Evolutionary conservation across 2,797 vertebrate species (phyloP).

Genomic region (Characodon lateralis): DNA sequence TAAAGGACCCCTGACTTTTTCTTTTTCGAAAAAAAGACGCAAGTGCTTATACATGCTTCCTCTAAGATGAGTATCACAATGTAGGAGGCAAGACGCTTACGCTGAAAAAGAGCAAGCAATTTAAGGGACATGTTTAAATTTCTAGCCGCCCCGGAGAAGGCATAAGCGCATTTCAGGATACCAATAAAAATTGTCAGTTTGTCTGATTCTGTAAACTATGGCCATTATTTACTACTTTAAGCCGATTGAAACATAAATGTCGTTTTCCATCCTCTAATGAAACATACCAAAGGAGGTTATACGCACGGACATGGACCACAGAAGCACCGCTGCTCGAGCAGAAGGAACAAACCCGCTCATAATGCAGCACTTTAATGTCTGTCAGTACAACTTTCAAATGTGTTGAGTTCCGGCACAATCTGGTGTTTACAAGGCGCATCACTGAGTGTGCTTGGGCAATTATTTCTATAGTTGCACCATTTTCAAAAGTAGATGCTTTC

Average conservation of each 20-base stretch:
- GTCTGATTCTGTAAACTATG: not conserved
- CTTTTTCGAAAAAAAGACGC: constrained; percentile 3
- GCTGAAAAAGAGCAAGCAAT: constrained; percentile 5
- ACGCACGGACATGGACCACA: constrained; percentile 27
- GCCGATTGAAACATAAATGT: not conserved
- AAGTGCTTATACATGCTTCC: constrained; percentile 28
- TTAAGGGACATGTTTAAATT: not conserved
- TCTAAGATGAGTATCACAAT: constrained; percentile 22
- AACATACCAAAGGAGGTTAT: constrained; percentile 28
- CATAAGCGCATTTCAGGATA: constrained; percentile 2
- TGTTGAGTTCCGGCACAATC: constrained; percentile 38
- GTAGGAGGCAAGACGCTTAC: constrained; percentile 12
- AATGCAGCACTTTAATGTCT: constrained; percentile 23
- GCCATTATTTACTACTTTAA: not conserved
- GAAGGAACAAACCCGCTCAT: constrained; percentile 21
- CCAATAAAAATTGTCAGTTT: not conserved
- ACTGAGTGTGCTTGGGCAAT: constrained; percentile 25
- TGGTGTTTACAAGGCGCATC: constrained; percentile 3
- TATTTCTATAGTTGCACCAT: constrained; percentile 4
- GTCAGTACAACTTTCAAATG: constrained; percentile 51
- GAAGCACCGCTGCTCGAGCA: constrained; percentile 32
- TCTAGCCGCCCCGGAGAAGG: not conserved
- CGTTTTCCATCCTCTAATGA: constrained; percentile 19
- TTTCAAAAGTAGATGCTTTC: constrained; percentile 46
- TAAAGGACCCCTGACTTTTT: not conserved